A percentile compares a stretch with the other conserved stretches of the same genome.
These are phyloP conservation scores for Catocala sponsa DNA, from an alignment of 2,888 invertebrate genomes.

Conservation along the genomic window DNA sequence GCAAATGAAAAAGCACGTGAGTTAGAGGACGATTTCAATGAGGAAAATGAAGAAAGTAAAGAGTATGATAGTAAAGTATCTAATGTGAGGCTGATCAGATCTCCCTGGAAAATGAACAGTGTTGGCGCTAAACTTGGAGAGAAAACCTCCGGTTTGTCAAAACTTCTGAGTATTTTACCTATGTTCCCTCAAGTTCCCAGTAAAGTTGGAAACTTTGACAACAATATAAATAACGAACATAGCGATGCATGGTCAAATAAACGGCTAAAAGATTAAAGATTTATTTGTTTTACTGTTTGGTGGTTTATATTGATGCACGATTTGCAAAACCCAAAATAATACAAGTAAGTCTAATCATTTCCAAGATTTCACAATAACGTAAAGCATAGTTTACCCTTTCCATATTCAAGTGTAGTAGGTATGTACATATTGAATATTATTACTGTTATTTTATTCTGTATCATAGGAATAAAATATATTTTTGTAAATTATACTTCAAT, in stretches of 20 bases:
- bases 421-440: too few relatives aligned
- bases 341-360: too few relatives aligned
- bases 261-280: neutral
- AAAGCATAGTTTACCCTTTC: too few relatives aligned
- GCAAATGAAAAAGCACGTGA: conserved; percentile 43
- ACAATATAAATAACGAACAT: neutral
- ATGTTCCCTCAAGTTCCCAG: conserved; percentile 66
- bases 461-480: too few relatives aligned
- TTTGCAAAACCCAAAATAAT: too few relatives aligned
- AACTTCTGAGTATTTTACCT: conserved; percentile 62
- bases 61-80: conserved; percentile 51
- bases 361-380: too few relatives aligned
- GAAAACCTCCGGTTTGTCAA: conserved; percentile 51
- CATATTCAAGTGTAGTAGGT: too few relatives aligned
- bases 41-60: conserved; percentile 62
- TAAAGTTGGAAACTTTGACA: conserved; percentile 3
- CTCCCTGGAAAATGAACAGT: conserved; percentile 57
- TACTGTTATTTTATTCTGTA: too few relatives aligned
- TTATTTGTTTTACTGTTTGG: too few relatives aligned
- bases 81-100: conserved; percentile 57
- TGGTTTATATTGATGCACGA: too few relatives aligned
- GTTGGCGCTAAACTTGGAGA: conserved; percentile 58
- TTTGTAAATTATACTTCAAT: too few relatives aligned
- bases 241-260: neutral
- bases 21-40: conserved; percentile 55